These are phyloP conservation scores for Jacana jacana DNA, from an alignment of 2,113 vertebrate genomes.

Conservation along the genomic window DNA sequence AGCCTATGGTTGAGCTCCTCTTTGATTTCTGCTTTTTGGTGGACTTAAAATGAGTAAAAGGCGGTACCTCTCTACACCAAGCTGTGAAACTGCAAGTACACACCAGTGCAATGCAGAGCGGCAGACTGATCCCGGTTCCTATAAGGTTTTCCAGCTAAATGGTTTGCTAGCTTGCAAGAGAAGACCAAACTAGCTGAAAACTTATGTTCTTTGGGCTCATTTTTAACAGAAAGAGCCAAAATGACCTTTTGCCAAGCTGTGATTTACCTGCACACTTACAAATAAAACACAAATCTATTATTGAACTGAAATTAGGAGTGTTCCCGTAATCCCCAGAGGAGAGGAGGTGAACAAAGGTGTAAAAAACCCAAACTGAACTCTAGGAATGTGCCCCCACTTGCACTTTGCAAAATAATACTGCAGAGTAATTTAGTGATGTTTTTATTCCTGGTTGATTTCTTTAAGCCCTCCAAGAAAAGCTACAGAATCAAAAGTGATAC, in stretches of 20 bases:
- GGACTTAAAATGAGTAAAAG: neutral
- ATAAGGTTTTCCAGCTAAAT: neutral
- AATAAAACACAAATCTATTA: neutral
- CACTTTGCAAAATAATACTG: neutral
- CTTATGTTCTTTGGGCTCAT: fast-evolving
- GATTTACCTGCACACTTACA: neutral
- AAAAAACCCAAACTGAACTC: neutral
- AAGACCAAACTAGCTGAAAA: neutral
- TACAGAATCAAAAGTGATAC: neutral
- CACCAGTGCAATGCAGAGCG: neutral
- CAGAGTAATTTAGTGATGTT: neutral
- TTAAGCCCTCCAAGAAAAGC: neutral
- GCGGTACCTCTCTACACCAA: neutral
- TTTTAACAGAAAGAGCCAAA: neutral
- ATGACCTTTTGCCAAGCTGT: neutral
- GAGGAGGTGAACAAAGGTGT: too few relatives aligned
- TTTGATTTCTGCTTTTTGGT: neutral
- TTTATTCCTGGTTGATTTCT: conserved; percentile 1
- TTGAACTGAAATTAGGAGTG: too few relatives aligned
- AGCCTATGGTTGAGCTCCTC: neutral
- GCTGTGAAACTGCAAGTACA: neutral
- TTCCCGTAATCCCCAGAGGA: neutral
- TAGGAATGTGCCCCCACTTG: neutral
- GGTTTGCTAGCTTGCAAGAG: neutral
- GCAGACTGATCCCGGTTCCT: fast-evolving